Conservation (phyloP, 2,113 vertebrate species). For the Eretmochelys imbricata region DNA sequence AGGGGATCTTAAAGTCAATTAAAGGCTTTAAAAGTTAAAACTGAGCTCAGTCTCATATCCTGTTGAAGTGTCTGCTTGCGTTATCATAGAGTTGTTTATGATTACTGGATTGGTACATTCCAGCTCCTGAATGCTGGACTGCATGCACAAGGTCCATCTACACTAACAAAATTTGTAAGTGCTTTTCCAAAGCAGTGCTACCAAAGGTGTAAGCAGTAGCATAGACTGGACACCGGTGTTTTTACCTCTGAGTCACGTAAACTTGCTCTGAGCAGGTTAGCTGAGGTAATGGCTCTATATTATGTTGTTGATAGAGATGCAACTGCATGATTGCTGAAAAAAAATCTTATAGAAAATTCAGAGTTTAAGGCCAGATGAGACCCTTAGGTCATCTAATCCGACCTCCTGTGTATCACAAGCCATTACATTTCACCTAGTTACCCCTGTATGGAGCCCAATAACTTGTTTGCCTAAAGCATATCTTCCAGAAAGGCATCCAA, state of each 20-base stretch:
- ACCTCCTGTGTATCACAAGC: neutral
- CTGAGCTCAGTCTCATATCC: neutral
- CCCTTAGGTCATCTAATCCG: neutral
- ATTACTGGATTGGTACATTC: neutral
- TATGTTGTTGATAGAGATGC: neutral
- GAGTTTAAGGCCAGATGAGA: neutral
- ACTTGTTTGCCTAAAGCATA: neutral
- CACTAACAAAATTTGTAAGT: neutral
- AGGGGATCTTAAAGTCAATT: neutral
- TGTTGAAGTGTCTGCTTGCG: neutral
- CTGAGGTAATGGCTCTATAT: neutral
- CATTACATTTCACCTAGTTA: neutral
- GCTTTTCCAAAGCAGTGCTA: neutral
- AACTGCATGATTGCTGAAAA: neutral
- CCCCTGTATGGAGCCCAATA: neutral
- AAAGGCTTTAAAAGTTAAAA: neutral
- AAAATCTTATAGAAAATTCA: neutral
- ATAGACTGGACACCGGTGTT: fast-evolving
- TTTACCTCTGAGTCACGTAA: neutral
- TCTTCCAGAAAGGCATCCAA: neutral
- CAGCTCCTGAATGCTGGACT: neutral
- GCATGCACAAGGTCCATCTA: neutral
- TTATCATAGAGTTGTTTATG: neutral
- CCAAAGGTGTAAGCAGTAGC: fast-evolving
- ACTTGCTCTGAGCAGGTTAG: neutral